Percentiles rank a stretch among this genome's conserved stretches.
Conservation (phyloP, 2,888 invertebrate genomes). For the Stenodera caucasica region DNA sequence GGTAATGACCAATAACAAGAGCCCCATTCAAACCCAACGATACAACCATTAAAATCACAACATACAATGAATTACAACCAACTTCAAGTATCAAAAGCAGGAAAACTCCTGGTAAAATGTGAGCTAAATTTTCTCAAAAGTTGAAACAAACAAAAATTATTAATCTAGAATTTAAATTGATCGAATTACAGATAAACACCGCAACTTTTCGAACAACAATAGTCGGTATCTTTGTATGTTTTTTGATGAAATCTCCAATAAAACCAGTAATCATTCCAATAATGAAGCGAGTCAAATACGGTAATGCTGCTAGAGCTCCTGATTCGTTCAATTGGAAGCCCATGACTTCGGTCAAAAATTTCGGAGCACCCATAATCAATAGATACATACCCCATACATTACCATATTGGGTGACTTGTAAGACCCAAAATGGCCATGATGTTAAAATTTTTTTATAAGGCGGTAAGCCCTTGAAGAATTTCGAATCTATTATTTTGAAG, state of each 20-base stretch:
- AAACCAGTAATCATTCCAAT: slow-evolving; percentile 38
- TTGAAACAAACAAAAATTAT: no score
- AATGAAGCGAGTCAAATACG: slow-evolving; percentile 39
- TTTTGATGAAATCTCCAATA: slow-evolving; percentile 32
- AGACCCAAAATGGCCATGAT: slow-evolving; percentile 37
- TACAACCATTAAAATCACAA: slow-evolving; percentile 36
- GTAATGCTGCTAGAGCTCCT: slow-evolving; percentile 39
- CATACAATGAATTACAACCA: slow-evolving; percentile 33
- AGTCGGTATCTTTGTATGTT: no score
- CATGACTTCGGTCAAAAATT: slow-evolving; percentile 37
- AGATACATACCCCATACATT: slow-evolving; percentile 40
- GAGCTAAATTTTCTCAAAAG: slow-evolving; percentile 50
- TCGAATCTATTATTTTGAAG: no score
- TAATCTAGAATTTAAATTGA: no score
- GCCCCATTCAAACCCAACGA: slow-evolving; percentile 43
- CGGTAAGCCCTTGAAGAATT: slow-evolving; percentile 31
- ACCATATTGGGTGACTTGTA: slow-evolving; percentile 36
- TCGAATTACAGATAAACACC: slow-evolving; percentile 41
- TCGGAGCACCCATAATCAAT: slow-evolving; percentile 34
- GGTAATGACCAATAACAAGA: slow-evolving; percentile 39
- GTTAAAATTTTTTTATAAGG: slow-evolving; percentile 36
- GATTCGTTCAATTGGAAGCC: slow-evolving; percentile 40
- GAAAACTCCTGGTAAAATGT: slow-evolving; percentile 59
- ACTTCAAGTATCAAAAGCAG: slow-evolving; percentile 43
- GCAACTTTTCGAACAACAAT: no score